phyloP scores from a whole-genome alignment of 2,888 invertebrate genomes.

The Marronus borbonicus region DNA sequence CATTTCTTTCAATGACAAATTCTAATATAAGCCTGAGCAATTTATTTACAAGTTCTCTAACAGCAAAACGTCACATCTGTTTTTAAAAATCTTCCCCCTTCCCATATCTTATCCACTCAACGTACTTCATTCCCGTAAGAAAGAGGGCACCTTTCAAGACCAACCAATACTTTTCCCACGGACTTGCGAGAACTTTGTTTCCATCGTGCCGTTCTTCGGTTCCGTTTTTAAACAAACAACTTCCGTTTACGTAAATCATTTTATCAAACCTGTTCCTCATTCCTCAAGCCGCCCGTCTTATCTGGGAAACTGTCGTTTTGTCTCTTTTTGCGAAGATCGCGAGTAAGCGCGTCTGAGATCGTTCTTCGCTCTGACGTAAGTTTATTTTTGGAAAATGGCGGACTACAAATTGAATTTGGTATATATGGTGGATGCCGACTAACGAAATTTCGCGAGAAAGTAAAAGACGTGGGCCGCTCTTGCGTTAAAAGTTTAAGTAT shows the following conservation, averaged over 20 bases:
- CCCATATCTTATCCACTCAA: neutral
- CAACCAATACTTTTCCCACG: constrained; percentile 16
- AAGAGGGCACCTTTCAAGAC: constrained; percentile 8
- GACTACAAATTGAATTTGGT: constrained; percentile 30
- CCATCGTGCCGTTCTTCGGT: constrained; percentile 2
- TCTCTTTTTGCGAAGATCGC: neutral
- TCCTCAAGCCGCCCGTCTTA: neutral
- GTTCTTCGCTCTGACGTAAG: constrained; percentile 14
- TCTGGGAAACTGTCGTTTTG: neutral
- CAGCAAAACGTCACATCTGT: too few relatives aligned
- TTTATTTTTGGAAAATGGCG: constrained; percentile 2
- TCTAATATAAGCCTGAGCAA: neutral
- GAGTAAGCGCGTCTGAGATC: neutral
- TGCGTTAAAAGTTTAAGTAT: too few relatives aligned
- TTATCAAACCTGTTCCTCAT: constrained; percentile 20
- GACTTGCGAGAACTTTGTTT: constrained; percentile 14
- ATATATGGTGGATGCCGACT: neutral
- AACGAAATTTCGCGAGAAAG: constrained; percentile 1
- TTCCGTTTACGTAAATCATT: constrained; percentile 34
- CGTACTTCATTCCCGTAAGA: neutral
- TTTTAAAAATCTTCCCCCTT: neutral
- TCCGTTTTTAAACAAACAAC: constrained; percentile 40
- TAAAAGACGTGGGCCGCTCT: neutral
- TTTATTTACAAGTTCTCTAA: constrained; percentile 7
- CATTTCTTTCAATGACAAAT: too few relatives aligned